Evolutionary conservation across 1,140 invertebrate genomes (phyloP), one percentile per base, ranked within the genome.

Genomic region (Drosophila ananassae): DNA sequence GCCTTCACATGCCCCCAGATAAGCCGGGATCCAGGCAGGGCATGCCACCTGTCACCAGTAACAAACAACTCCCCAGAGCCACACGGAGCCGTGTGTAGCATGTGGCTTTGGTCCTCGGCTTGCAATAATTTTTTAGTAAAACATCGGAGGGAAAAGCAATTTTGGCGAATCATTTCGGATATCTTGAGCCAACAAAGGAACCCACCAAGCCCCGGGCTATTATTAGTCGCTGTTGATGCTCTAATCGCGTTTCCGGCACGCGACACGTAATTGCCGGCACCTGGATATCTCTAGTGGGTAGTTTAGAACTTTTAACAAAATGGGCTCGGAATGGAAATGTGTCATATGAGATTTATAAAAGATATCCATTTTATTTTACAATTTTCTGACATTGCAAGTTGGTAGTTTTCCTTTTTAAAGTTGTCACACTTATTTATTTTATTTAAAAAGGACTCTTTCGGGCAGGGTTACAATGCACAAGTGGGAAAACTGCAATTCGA

Each of bases 1-100:
- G n/a, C 13, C 25, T 28, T 24, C 41, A 37, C 32, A 22, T 34
- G 22, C 41, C 68, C 22, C 52, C 61, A 69, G 77, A 87, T 84
- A 77, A 74, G 77, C 77, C 77, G 9, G 51, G 34, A 12, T n/a
- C 10, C 51, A 4, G 44, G 9, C 41, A 21, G 13, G 41, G 6
- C 13, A 3, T 44, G 41, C 41, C n/a, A 44, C 41, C 41, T 17
- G 61, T 61, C 66, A 71, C 66, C 82, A 74, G 74, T 81, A 87
- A 85, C 82, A 85, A 85, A 85, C 67, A 74, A 78, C 73, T 77
- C 81, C 81, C 82, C 10, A 50, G 82, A 63, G 77, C n/a, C 46
- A 24, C 13, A 37, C 12, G 34, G 8, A 44, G 22, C 32, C 44
- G 22, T 48, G 32, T 44, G 53, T 30, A 46, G 59, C 75, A 58